Evolutionary conservation across 1,140 invertebrate species (phyloP).

Genomic region (Ctenoplectra terminalis): DNA sequence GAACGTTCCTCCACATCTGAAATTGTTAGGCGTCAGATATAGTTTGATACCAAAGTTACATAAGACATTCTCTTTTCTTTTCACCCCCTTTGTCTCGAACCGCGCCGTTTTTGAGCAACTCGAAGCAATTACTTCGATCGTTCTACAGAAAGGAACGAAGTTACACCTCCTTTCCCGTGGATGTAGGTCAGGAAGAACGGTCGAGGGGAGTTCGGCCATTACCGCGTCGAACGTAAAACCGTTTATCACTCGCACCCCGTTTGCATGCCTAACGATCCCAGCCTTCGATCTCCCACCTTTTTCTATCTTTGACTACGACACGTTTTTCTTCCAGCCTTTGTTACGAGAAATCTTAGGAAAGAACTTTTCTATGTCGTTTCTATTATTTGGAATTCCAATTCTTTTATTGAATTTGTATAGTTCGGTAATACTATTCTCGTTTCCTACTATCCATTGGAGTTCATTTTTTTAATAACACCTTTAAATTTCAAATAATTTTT

Average conservation of each 20-base stretch:
- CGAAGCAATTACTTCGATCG: constrained; percentile 14
- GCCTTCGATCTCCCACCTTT: background rate
- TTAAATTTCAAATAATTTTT: too few species aligned
- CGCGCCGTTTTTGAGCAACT: background rate
- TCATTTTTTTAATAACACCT: background rate
- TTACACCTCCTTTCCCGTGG: constrained; percentile 10
- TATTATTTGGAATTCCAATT: too few species aligned
- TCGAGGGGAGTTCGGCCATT: constrained; percentile 14
- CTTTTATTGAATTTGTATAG: too few species aligned
- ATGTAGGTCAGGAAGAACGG: constrained; percentile 43
- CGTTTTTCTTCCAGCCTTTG: background rate
- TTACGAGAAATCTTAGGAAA: background rate
- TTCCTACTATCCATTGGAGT: too few species aligned
- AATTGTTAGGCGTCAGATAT: too few species aligned
- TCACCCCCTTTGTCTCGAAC: background rate
- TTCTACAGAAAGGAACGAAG: constrained; percentile 12
- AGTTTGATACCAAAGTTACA: too few species aligned
- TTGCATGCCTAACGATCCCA: constrained; percentile 41
- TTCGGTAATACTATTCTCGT: too few species aligned
- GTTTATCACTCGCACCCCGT: constrained; percentile 39
- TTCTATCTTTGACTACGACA: background rate
- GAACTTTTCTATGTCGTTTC: too few species aligned
- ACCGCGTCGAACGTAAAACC: constrained; percentile 54
- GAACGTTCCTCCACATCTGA: too few species aligned
- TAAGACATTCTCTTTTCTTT: background rate